Evolutionary conservation across 1,140 invertebrate genomes (phyloP).

Genomic region (Centruroides vittatus): DNA sequence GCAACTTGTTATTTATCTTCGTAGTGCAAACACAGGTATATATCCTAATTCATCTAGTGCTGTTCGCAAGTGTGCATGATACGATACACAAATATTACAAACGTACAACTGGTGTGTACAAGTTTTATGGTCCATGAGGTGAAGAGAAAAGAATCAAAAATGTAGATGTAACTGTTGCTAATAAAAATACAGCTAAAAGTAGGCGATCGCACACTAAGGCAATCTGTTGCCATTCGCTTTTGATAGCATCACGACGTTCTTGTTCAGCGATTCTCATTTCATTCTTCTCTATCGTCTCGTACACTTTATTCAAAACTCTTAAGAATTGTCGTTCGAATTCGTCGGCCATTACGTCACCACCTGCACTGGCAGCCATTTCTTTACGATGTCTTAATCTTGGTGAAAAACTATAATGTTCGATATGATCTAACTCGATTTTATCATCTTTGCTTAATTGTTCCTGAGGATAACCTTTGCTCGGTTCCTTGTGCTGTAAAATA

Average conservation of each 20-base stretch:
- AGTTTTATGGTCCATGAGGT: slow-evolving; percentile 20
- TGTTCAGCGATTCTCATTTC: slow-evolving; percentile 39
- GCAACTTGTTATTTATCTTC: no score
- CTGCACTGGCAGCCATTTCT: slow-evolving; percentile 4
- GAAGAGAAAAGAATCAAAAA: slow-evolving; percentile 32
- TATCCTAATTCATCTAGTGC: no score
- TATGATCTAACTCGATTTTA: slow-evolving; percentile 6
- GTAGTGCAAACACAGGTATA: no score
- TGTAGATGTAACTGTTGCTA: slow-evolving; percentile 30
- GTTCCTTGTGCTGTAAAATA: no score
- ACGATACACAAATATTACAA: no score
- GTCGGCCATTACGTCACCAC: slow-evolving; percentile 1
- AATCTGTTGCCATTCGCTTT: slow-evolving; percentile 39
- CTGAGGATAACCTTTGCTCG: no score
- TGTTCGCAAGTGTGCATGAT: no score
- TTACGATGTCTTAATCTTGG: slow-evolving; percentile 4
- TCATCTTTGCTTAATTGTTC: background rate
- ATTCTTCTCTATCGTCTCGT: slow-evolving; percentile 27
- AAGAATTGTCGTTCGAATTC: slow-evolving; percentile 19
- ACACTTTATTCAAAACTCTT: slow-evolving; percentile 25
- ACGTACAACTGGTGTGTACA: no score
- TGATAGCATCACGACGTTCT: slow-evolving; percentile 37
- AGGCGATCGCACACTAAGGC: slow-evolving; percentile 39
- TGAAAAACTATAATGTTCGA: slow-evolving; percentile 7
- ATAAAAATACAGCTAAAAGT: slow-evolving; percentile 43